phyloP scores from a whole-genome alignment of 2,797 vertebrate species.

The Meriones psammophilus region DNA sequence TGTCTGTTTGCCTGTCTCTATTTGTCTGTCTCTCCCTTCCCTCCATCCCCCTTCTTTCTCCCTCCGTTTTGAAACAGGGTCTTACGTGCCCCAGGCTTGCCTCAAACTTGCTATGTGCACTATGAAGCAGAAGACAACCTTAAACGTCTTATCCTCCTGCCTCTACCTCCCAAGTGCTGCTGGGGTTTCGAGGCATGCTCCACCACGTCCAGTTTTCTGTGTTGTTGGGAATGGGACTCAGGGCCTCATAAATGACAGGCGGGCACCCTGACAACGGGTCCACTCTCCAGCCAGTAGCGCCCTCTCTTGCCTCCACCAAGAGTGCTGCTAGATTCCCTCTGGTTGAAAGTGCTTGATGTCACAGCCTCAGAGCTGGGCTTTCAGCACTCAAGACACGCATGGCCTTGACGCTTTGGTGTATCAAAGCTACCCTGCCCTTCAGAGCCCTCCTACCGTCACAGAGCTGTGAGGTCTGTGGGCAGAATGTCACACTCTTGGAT shows the following conservation, averaged over 20 bases:
- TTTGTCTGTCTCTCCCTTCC: background rate
- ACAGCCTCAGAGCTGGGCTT: background rate
- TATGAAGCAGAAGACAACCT: background rate
- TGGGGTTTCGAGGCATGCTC: background rate
- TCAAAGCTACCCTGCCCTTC: background rate
- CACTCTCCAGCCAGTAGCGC: background rate
- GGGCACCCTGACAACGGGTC: background rate
- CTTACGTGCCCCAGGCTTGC: background rate
- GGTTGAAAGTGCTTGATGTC: background rate
- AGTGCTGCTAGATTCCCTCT: background rate
- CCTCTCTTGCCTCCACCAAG: background rate
- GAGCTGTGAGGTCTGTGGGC: background rate
- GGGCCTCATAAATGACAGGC: background rate
- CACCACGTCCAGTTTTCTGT: background rate
- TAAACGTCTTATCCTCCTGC: background rate
- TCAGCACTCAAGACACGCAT: background rate
- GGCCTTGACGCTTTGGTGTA: background rate
- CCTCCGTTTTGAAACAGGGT: background rate
- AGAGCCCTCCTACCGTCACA: background rate
- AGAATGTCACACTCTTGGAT: background rate
- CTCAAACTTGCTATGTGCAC: background rate
- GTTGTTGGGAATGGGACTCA: background rate
- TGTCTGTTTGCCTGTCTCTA: background rate
- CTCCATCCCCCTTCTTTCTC: background rate
- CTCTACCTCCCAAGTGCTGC: background rate